Evolutionary conservation across 2,888 invertebrate genomes (phyloP).

Genomic region (Macrosiphum euphorbiae): DNA sequence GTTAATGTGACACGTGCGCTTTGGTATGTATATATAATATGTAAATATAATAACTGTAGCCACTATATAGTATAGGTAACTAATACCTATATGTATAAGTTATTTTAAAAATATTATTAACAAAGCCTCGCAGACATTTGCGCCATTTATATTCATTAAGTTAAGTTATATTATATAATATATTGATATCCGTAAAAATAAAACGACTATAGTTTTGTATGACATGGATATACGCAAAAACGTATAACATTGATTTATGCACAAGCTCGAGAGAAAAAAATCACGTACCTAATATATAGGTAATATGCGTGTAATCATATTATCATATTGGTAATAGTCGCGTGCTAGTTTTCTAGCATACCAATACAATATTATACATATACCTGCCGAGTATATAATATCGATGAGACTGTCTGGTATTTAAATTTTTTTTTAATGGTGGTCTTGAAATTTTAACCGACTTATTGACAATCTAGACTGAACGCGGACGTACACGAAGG

Average conservation of each 20-base stretch:
- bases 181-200: not conserved
- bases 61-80: not conserved
- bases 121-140: not conserved
- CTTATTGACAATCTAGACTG: not conserved
- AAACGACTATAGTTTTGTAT: not conserved
- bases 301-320: not conserved
- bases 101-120: not conserved
- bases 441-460: not conserved
- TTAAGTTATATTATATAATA: not conserved
- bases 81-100: not conserved
- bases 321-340: not conserved
- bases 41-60: not conserved
- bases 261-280: not conserved
- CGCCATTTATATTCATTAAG: not conserved
- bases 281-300: not conserved
- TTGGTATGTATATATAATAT: not conserved
- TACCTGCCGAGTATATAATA: not conserved
- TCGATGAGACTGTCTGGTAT: not conserved
- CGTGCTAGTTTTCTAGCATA: not conserved
- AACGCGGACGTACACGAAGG: not conserved
- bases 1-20: not conserved
- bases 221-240: not conserved
- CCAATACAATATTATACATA: no score
- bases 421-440: not conserved
- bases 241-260: not conserved